A percentile compares a stretch with the other conserved stretches of the same genome.
These are phyloP conservation scores for Heterohyrax brucei DNA, from an alignment of 2,797 vertebrate genomes.

Conservation along the genomic window DNA sequence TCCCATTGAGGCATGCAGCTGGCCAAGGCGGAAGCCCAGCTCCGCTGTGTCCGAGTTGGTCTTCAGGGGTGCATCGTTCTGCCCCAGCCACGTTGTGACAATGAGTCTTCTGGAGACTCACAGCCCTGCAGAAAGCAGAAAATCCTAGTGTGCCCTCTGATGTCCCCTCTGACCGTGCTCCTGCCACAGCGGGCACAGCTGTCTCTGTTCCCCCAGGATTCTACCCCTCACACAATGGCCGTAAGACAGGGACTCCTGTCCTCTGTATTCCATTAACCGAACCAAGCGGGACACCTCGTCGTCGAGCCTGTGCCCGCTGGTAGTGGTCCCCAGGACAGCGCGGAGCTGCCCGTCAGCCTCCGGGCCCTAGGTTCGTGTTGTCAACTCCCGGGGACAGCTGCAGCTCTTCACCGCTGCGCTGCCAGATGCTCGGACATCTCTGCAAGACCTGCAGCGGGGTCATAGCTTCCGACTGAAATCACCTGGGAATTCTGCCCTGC, in stretches of 20 bases:
- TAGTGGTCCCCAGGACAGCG: no score
- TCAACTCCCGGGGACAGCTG: no score
- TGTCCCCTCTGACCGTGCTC: background rate
- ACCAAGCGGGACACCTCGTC: no score
- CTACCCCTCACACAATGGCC: background rate
- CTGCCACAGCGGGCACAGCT: no score
- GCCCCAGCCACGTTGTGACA: slow-evolving; percentile 23
- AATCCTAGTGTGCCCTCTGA: background rate
- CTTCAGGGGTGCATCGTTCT: background rate
- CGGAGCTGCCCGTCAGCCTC: no score
- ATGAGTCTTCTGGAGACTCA: background rate
- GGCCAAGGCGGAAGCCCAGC: background rate
- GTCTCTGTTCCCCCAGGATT: background rate
- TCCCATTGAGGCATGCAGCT: background rate
- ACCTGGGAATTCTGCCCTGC: background rate
- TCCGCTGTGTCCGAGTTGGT: background rate
- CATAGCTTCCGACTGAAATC: slow-evolving; percentile 11
- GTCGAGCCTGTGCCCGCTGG: no score
- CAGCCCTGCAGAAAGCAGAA: background rate
- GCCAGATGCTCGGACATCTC: background rate
- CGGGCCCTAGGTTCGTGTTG: no score
- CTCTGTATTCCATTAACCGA: background rate
- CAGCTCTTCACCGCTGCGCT: no score
- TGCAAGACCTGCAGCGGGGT: background rate
- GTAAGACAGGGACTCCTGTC: background rate